Evolutionary conservation across 2,888 invertebrate species (phyloP).

Genomic region (Melanostoma scalare): DNA sequence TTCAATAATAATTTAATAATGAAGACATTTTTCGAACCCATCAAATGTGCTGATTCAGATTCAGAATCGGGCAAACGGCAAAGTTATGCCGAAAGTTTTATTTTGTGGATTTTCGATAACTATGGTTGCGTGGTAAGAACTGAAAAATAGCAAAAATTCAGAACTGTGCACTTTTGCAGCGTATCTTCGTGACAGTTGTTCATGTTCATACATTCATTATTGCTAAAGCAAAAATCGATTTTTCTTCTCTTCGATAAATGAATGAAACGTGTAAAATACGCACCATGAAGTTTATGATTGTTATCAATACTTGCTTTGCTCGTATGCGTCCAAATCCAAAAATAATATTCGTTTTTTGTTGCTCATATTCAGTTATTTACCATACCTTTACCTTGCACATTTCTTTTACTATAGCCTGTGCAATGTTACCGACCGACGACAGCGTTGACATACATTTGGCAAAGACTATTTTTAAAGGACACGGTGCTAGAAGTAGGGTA

Average conservation of each 20-base stretch:
- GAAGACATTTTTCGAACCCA: not conserved
- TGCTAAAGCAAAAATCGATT: slow-evolving; percentile 68
- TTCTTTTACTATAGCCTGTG: not conserved
- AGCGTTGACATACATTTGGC: slow-evolving; percentile 22
- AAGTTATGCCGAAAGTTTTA: too few relatives aligned
- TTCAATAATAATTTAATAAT: slow-evolving; percentile 64
- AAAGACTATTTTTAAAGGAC: slow-evolving; percentile 28
- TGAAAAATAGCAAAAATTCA: slow-evolving; percentile 20
- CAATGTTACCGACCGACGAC: not conserved
- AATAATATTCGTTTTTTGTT: slow-evolving; percentile 43
- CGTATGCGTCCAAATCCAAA: slow-evolving; percentile 29
- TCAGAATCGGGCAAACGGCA: not conserved
- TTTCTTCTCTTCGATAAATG: slow-evolving; percentile 53
- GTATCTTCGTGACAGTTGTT: slow-evolving; percentile 54
- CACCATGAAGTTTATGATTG: slow-evolving; percentile 37
- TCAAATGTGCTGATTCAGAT: not conserved
- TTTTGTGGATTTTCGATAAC: not conserved
- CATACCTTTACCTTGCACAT: not conserved
- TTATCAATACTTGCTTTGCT: slow-evolving; percentile 25
- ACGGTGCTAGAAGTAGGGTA: not conserved
- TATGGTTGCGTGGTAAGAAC: slow-evolving; percentile 16
- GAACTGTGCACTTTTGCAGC: slow-evolving; percentile 27
- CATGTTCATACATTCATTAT: slow-evolving; percentile 23
- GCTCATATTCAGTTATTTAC: not conserved
- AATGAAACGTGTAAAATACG: slow-evolving; percentile 48